Evolutionary conservation across 1,140 invertebrate species (phyloP).

Genomic region (Pinna nobilis): DNA sequence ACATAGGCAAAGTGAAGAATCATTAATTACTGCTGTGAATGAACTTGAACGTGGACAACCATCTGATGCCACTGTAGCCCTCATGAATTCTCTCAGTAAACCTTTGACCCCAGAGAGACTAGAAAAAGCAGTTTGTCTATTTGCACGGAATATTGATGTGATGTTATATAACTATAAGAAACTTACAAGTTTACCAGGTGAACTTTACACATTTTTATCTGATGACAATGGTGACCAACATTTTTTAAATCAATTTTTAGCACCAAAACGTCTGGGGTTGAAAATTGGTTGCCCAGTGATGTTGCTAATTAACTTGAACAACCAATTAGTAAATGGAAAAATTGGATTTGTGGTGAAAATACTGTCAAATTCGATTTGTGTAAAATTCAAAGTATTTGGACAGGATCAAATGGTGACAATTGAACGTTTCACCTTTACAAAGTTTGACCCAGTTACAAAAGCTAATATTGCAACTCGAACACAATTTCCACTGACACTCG

Average conservation of each 20-base stretch:
- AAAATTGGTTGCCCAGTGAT: constrained; percentile 33
- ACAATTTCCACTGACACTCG: constrained; percentile 38
- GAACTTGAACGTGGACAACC: background rate
- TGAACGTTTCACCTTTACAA: constrained; percentile 19
- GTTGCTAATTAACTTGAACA: constrained; percentile 26
- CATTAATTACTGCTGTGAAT: background rate
- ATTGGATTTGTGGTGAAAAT: constrained; percentile 9
- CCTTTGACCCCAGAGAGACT: background rate
- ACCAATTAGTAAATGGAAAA: constrained; percentile 33
- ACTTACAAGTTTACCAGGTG: background rate
- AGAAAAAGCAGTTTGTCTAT: background rate
- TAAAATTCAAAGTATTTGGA: constrained; percentile 14
- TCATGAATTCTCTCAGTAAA: constrained; percentile 3
- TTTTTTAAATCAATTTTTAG: constrained; percentile 4
- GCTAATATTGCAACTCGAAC: constrained; percentile 12
- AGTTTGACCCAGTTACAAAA: constrained; percentile 28
- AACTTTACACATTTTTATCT: background rate
- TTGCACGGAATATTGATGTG: constrained; percentile 29
- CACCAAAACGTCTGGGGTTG: constrained; percentile 26
- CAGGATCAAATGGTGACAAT: background rate
- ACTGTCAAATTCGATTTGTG: background rate
- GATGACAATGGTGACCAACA: constrained; percentile 6
- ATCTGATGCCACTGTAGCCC: background rate
- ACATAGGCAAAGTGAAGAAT: background rate
- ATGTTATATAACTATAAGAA: constrained; percentile 17